Percentiles rank a stretch among this genome's conserved stretches.
phyloP scores from a whole-genome alignment of 2,113 vertebrate genomes.

The Hyperopisus bebe region DNA sequence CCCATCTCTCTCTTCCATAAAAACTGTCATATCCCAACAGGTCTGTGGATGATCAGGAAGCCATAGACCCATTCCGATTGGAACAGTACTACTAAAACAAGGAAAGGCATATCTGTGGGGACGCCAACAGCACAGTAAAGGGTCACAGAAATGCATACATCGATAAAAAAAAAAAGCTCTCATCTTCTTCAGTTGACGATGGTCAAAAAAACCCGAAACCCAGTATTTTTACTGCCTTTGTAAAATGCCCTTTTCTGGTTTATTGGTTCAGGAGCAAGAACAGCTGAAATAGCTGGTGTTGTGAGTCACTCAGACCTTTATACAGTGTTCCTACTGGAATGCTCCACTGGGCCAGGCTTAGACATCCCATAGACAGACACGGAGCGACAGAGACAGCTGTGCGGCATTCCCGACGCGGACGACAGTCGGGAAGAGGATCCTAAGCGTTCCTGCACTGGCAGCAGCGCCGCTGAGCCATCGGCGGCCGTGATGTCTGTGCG shows the following conservation, averaged over 20 bases:
- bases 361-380: constrained; percentile 7
- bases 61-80: background rate
- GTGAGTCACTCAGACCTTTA: constrained; percentile 43
- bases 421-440: background rate
- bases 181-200: background rate
- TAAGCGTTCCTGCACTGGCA: background rate
- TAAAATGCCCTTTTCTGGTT: background rate
- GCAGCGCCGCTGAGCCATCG: background rate
- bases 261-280: constrained; percentile 34
- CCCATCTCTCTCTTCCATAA: background rate
- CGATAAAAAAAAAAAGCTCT: background rate
- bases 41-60: background rate
- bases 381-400: constrained; percentile 19
- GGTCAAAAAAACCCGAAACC: background rate
- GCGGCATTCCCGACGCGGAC: background rate
- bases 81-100: background rate
- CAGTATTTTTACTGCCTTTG: constrained; percentile 33
- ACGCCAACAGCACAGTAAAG: background rate
- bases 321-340: constrained; percentile 2
- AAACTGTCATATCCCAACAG: background rate
- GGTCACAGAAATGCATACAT: background rate
- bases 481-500: too few relatives aligned
- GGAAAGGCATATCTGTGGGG: background rate
- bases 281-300: constrained; percentile 48
- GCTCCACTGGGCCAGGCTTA: background rate